These are phyloP conservation scores for Didymodactylos carnosus DNA, from an alignment of 2,888 invertebrate species.

Conservation along the genomic window DNA sequence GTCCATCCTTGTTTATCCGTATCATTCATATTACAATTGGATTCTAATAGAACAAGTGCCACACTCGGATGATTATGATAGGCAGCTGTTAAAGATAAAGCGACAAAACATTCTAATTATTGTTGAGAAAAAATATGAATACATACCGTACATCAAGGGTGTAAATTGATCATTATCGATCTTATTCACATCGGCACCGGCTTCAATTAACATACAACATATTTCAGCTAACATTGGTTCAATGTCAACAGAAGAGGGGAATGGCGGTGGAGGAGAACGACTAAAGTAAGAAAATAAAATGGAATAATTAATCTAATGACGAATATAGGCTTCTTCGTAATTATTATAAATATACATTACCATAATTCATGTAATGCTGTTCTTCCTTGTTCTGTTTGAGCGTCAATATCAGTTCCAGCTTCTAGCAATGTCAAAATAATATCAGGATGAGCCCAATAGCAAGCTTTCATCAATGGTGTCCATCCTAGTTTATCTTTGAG, in stretches of 20 bases:
- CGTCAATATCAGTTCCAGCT: slow-evolving; percentile 23
- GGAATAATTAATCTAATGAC: no score
- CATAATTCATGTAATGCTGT: slow-evolving; percentile 10
- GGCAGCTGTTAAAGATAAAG: slow-evolving; percentile 4
- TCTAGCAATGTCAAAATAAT: slow-evolving; percentile 25
- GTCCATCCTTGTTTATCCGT: slow-evolving; percentile 6
- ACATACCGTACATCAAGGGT: no score
- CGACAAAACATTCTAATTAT: slow-evolving; percentile 4
- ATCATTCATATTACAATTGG: slow-evolving; percentile 9
- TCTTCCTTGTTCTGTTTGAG: not conserved
- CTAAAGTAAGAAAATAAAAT: not conserved
- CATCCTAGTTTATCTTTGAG: slow-evolving; percentile 32
- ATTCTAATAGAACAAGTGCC: slow-evolving; percentile 1
- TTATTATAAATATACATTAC: no score
- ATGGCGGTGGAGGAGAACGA: not conserved
- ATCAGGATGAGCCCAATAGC: slow-evolving; percentile 30
- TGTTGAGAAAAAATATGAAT: not conserved
- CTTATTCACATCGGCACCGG: slow-evolving; percentile 1
- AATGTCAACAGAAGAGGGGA: no score
- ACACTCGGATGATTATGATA: slow-evolving; percentile 11
- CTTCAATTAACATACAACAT: not conserved
- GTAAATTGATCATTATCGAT: not conserved
- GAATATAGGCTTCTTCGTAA: no score
- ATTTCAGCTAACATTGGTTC: not conserved
- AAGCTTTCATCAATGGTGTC: slow-evolving; percentile 33